Base-by-base conservation (phyloP, 2,113 vertebrate species). In the Benitochromis conjunctus region DNA sequence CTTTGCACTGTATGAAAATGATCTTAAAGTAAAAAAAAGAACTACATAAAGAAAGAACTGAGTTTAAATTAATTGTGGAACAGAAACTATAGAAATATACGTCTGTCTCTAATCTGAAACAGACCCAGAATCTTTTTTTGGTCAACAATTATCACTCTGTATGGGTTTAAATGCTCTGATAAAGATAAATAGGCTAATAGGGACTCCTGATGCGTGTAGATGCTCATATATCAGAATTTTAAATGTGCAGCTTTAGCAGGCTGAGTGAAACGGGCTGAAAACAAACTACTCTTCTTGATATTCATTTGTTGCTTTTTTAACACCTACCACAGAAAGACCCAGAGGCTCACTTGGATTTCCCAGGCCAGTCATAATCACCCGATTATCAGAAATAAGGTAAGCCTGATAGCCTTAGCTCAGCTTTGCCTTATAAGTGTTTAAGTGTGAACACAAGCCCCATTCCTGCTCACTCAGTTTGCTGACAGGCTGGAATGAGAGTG, bases 401-500 rank as follows among this genome's bases (percentile, higher is more conserved):
- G 79, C 48, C 82, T 62, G 69, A 31, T 78, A 31, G 76, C 57
- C 43, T 84, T 79, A 78, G 66, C 82, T 38, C 66, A 60, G 84
- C 80, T 81, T 34, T 58, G 51, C 81, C 69, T 51, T 81, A 64
- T 46, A 53, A 79, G 81, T 56, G 16, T 88, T 81, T 57, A 89
- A 86, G 84, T 89, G 86, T 79, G 51, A 90, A 91, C 85, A 88
- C 80, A 88, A 58, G 85, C 76, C 51, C 16, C 9, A 19, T 81
- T 55, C 81, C 83, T 7, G 55, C 48, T 76, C 57, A 21, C 57
- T 71, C 38, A 7, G 21, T 90, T 55, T 82, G 92, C 88, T 91
- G 93, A 95, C 91, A 94, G 90, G 84, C 54, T 51, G 74, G 92
- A 93, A 92, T 79, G 62, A n/a, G 82, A 79, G 55, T 21, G 79